phyloP scores from a whole-genome alignment of 2,888 invertebrate genomes.

The Branchellion lobata region DNA sequence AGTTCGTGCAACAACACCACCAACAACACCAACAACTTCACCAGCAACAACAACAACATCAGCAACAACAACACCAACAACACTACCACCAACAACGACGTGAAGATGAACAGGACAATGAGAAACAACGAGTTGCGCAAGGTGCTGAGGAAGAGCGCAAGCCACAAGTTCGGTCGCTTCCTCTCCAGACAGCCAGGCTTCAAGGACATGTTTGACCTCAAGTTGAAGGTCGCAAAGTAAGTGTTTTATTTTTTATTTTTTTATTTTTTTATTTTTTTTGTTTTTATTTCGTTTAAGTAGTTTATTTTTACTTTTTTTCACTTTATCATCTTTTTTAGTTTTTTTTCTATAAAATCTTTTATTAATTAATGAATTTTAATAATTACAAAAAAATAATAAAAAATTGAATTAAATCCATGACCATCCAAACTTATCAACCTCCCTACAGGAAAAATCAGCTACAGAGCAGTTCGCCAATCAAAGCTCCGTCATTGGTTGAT shows the following conservation, averaged over 20 bases:
- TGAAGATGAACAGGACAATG: neutral
- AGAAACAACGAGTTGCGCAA: slow-evolving; percentile 8
- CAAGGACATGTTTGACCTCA: slow-evolving; percentile 15
- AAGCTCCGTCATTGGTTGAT: no score
- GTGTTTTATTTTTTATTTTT: neutral
- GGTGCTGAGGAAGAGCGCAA: neutral
- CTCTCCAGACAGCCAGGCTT: neutral
- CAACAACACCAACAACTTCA: no score
- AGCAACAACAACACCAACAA: neutral
- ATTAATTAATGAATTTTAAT: no score
- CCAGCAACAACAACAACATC: neutral
- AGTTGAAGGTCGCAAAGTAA: neutral
- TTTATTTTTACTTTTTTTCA: neutral
- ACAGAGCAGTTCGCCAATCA: neutral
- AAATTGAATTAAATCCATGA: no score
- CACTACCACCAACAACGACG: neutral
- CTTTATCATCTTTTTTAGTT: no score
- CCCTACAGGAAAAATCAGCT: neutral
- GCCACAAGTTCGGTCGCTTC: slow-evolving; percentile 5
- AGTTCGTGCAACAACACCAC: no score
- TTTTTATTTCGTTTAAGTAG: neutral
- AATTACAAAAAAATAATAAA: no score
- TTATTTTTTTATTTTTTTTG: neutral
- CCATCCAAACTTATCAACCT: neutral
- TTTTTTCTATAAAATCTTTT: no score